phyloP scores from a whole-genome alignment of 2,797 vertebrate species.

The Salarias fasciatus region DNA sequence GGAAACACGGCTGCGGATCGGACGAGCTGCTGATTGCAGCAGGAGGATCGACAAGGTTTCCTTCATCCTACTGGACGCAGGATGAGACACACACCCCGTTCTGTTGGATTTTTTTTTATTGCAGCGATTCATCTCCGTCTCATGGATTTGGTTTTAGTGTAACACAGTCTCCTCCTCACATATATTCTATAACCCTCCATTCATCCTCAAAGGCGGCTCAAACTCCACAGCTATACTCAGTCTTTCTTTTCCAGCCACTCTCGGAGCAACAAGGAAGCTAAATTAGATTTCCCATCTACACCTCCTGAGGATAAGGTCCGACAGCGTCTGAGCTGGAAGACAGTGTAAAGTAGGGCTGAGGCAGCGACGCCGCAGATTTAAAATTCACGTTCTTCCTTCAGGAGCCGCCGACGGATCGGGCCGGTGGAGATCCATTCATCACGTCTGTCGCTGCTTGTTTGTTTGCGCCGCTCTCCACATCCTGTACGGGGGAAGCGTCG shows the following conservation, averaged over 20 bases:
- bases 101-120: too few relatives aligned
- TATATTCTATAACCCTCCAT: too few relatives aligned
- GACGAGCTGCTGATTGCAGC: too few relatives aligned
- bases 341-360: conserved; percentile 18
- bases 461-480: conserved; percentile 54
- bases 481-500: conserved; percentile 38
- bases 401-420: conserved; percentile 31
- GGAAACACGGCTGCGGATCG: too few relatives aligned
- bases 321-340: conserved; percentile 12
- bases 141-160: conserved; percentile 5
- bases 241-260: conserved; percentile 17
- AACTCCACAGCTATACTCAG: conserved; percentile 16
- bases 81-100: too few relatives aligned
- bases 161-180: conserved; percentile 2
- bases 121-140: conserved; percentile 21
- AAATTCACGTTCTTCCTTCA: conserved; percentile 42
- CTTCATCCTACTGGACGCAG: too few relatives aligned
- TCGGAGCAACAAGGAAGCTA: conserved; percentile 16
- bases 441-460: conserved; percentile 64
- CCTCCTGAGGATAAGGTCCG: conserved; percentile 24
- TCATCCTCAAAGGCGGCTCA: conserved; percentile 7
- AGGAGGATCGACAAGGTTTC: too few relatives aligned
- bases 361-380: conserved; percentile 34
- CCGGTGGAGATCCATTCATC: conserved; percentile 64
- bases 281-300: conserved; percentile 29